phyloP scores from a whole-genome alignment of 2,113 vertebrate species.

The Cercocebus atys region DNA sequence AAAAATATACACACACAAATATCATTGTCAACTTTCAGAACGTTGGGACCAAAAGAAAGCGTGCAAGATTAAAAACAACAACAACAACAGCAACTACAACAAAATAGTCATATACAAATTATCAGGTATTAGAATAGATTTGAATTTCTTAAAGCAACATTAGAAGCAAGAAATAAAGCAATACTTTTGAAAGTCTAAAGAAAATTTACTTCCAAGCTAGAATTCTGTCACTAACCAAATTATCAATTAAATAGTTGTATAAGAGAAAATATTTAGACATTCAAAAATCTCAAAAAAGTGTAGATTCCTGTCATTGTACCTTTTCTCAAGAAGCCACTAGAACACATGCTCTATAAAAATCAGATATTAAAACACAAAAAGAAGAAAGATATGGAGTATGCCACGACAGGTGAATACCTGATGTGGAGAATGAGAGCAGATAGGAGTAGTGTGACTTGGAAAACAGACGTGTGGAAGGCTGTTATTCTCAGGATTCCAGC shows the following conservation, averaged over 20 bases:
- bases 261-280: not conserved
- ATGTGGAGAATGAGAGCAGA: not conserved
- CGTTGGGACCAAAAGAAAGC: not conserved
- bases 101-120: not conserved
- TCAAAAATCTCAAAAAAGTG: not conserved
- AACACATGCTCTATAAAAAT: not conserved
- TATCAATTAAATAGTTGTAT: not conserved
- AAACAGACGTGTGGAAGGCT: not conserved
- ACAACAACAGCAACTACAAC: not conserved
- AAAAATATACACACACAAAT: not conserved
- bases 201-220: not conserved
- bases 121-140: not conserved
- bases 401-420: not conserved
- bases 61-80: not conserved
- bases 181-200: not conserved
- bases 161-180: not conserved
- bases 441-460: not conserved
- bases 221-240: not conserved
- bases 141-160: not conserved
- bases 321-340: not conserved
- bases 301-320: too few species aligned
- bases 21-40: not conserved
- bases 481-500: not conserved
- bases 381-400: not conserved
- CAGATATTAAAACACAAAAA: not conserved